Evolutionary conservation across 2,888 invertebrate genomes (phyloP).

Genomic region (Watsonalla cultraria): DNA sequence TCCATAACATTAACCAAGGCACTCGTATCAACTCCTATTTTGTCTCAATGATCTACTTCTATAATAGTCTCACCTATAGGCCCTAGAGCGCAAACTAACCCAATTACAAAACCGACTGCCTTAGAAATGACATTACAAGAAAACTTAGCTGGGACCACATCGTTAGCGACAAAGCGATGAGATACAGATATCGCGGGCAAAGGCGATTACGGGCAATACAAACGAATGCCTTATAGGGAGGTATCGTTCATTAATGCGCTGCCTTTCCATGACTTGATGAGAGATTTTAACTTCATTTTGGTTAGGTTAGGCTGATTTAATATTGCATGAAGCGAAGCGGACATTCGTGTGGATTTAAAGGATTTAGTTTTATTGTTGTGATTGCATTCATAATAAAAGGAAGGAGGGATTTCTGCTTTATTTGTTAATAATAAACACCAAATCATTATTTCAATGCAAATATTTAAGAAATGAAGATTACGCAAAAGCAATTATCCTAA

Average conservation of each 20-base stretch:
- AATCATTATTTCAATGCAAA: too few relatives aligned
- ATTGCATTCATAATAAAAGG: background rate
- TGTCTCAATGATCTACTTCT: background rate
- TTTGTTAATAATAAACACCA: too few relatives aligned
- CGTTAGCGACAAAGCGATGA: constrained; percentile 59
- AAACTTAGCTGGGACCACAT: constrained; percentile 27
- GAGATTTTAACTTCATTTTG: constrained; percentile 14
- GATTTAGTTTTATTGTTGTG: background rate
- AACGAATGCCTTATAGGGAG: constrained; percentile 59
- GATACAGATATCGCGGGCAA: constrained; percentile 52
- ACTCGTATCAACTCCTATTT: too few relatives aligned
- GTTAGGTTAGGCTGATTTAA: background rate
- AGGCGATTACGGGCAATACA: constrained; percentile 54
- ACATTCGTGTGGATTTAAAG: background rate
- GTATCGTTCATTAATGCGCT: constrained; percentile 47
- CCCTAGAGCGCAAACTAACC: background rate
- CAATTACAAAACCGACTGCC: background rate
- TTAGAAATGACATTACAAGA: constrained; percentile 16
- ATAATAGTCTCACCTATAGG: background rate
- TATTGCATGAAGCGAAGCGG: background rate
- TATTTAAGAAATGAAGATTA: too few relatives aligned
- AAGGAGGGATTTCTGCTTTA: too few relatives aligned
- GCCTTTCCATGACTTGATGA: constrained; percentile 33
- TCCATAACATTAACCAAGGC: too few relatives aligned
- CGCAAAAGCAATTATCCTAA: too few relatives aligned